Evolutionary conservation across 2,888 invertebrate genomes (phyloP), one percentile per base, ranked within the genome.

Genomic region (Melinaea marsaeus): DNA sequence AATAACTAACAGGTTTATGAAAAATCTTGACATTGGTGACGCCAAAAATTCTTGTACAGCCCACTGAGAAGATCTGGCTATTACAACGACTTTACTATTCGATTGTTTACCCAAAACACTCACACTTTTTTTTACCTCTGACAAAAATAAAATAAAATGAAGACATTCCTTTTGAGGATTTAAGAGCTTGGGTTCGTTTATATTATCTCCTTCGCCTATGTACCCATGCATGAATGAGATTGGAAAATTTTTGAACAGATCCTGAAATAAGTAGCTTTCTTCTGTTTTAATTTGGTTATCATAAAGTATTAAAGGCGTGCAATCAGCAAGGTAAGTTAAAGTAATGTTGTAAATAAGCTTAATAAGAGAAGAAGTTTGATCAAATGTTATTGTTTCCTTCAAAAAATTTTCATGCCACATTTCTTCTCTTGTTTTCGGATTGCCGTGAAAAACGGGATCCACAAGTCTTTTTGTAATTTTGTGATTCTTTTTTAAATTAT

Each of bases 61-160:
- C 95, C 95, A 95, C 73, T 95, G 94, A 0, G 95, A 93, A 2
- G 95, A 95, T 72, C 93, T 90, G 0, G 95, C 92, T 0, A 95
- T 87, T 1, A 95, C 79, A 0, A 95, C 86, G 0, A 96, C 93
- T 75, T 93, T 93, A 70, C 92, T 93, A 0, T 88, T 82, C 2
- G 91, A 91, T 75, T 95, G 94, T 60, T 93, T 91, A 0, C 93
- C 93, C 58, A 95, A 82, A 45, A 95, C 86, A 57, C 90, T 84
- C 5, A 91, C 89, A 60, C 93, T 90, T 71, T 83, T 90, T 77
- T 91, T 88, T 0, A 95, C 92, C 74, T 95, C 93, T 22, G 91
- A 88, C n/a, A 95, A 75, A 75, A 95, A 95, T 0, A 95, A 75
- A 55, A 95, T 92, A 69, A 92, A 95, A 76, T 93, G 93, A 45